Evolutionary conservation across 1,140 invertebrate species (phyloP).

Genomic region (Heterodera carotae): DNA sequence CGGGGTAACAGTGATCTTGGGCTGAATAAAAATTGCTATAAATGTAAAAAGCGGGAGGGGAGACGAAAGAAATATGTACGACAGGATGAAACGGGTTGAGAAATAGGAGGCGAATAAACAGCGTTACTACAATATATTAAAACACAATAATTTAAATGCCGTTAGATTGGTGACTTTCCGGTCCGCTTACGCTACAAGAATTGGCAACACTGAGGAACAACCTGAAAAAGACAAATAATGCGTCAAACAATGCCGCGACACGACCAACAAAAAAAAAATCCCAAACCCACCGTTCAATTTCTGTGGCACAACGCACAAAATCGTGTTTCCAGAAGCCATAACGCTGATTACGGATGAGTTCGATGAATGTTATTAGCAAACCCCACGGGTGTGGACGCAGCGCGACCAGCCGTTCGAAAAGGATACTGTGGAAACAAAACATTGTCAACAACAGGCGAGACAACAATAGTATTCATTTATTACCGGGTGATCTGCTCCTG

Average conservation of each 20-base stretch:
- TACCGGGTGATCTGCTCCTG: constrained; percentile 77
- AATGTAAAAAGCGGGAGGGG: background rate
- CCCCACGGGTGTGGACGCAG: constrained; percentile 99
- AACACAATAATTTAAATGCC: constrained; percentile 20
- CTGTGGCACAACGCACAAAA: constrained; percentile 96
- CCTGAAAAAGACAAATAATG: constrained; percentile 31
- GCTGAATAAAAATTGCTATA: background rate
- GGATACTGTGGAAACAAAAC: constrained; percentile 73
- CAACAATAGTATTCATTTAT: constrained; percentile 26
- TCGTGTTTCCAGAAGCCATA: constrained; percentile 99
- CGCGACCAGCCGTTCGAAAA: constrained; percentile 92
- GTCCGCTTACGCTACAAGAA: constrained; percentile 40
- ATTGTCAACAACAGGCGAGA: no score
- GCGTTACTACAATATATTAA: background rate
- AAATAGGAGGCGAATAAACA: background rate
- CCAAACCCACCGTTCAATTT: constrained; percentile 68
- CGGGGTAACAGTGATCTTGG: background rate
- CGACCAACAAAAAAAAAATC: no score
- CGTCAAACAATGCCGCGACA: no score
- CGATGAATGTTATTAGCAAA: constrained; percentile 95
- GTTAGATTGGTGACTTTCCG: constrained; percentile 14
- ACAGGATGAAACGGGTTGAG: background rate
- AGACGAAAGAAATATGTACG: background rate
- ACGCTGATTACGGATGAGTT: constrained; percentile 95
- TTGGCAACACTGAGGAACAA: constrained; percentile 45